Base-by-base conservation (phyloP, 2,797 vertebrate species). In the Myotis myotis region DNA sequence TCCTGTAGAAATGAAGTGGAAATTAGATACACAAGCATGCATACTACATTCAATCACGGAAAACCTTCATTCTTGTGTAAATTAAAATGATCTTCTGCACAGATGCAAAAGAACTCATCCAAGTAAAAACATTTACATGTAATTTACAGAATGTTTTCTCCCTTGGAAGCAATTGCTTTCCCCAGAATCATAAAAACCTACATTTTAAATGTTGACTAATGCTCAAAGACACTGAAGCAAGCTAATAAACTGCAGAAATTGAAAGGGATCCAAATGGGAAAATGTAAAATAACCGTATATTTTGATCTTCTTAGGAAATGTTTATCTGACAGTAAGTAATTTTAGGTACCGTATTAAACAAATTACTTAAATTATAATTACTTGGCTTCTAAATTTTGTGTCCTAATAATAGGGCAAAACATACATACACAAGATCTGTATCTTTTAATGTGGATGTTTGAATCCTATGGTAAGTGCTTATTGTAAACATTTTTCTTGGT, bases 61-160 rank as follows among this genome's bases (percentile, higher is more conserved):
- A 91, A 95, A 97, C 95, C 95, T 97, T 94, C 92, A 97, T 96
- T 97, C 96, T 96, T 95, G 96, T 95, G 95, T 57, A 97, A 95
- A 97, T 97, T 97, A 97, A 97, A 97, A 97, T 94, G 97, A 96
- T 97, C 93, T 87, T 97, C 96, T 89, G 90, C 91, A 96, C 96
- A 98, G 95, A 97, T 93, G 96, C 95, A 94, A 95, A 97, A 97
- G 95, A 97, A 96, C 96, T 95, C 95, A 97, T 96, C 94, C 94
- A 97, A 97, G 97, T 97, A 96, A 97, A 97, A 98, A 97, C 97
- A 97, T 97, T 98, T 97, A 97, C 97, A 96, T 97, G 96, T 97
- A 97, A 97, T 98, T 97, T 97, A 97, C 96, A 97, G 94, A 97
- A 97, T 96, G 96, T 96, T 97, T 97, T 97, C 96, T 97, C 97